Conservation (phyloP, 2,797 vertebrate genomes). For the Coracias cyanogaster region DNA sequence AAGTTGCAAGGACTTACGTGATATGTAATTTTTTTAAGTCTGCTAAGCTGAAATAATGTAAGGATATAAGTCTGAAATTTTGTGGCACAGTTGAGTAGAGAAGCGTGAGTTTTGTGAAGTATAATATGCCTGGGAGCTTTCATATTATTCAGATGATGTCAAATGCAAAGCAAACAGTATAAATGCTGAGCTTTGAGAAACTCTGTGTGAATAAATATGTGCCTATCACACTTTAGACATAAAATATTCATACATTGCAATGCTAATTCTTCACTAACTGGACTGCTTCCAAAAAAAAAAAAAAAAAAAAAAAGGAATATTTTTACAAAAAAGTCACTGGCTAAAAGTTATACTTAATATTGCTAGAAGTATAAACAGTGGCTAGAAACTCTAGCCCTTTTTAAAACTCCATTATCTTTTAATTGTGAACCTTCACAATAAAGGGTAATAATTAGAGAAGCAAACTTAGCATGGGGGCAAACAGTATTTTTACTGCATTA, state of each 20-base stretch:
- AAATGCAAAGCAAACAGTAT: constrained; percentile 44
- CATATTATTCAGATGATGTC: constrained; percentile 38
- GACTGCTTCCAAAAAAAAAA: background rate
- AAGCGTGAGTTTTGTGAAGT: constrained; percentile 25
- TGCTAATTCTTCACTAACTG: constrained; percentile 18
- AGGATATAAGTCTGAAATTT: background rate
- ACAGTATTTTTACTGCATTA: constrained; percentile 44
- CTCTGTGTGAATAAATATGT: constrained; percentile 39
- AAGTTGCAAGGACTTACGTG: background rate
- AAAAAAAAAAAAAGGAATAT: background rate
- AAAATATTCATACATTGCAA: constrained; percentile 52
- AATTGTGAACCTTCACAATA: constrained; percentile 52
- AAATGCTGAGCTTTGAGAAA: constrained; percentile 67
- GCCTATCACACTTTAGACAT: background rate
- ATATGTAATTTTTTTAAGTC: background rate
- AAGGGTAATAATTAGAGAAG: constrained; percentile 23
- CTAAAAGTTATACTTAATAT: background rate
- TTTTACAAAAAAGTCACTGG: background rate
- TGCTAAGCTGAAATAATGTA: background rate
- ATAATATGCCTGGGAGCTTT: background rate
- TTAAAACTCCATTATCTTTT: constrained; percentile 16
- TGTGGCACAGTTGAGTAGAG: background rate
- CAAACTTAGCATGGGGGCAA: background rate
- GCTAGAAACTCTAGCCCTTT: constrained; percentile 7
- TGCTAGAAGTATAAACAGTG: background rate